Evolutionary conservation across 2,888 invertebrate genomes (phyloP).

Genomic region (Pammene aurita): DNA sequence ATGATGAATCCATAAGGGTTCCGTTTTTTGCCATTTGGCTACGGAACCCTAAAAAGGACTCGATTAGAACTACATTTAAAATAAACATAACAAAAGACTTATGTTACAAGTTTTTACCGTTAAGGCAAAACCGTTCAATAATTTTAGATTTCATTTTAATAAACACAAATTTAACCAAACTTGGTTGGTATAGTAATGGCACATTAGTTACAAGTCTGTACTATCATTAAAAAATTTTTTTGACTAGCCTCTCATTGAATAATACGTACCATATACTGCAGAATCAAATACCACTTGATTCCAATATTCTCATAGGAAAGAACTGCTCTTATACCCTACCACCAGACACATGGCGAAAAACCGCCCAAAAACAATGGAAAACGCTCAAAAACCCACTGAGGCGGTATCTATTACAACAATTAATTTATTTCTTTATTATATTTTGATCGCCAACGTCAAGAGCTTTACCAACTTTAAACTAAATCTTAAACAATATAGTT

Average conservation of each 20-base stretch:
- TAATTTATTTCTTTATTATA: slow-evolving; percentile 70
- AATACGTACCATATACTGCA: slow-evolving; percentile 21
- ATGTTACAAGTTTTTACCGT: too few species aligned
- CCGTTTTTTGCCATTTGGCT: too few species aligned
- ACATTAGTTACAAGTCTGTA: too few species aligned
- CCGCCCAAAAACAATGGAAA: slow-evolving; percentile 66
- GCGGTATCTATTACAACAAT: slow-evolving; percentile 67
- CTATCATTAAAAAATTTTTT: background rate
- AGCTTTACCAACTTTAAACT: slow-evolving; percentile 48
- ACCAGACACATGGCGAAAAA: slow-evolving; percentile 57
- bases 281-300: slow-evolving; percentile 48
- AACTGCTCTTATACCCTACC: slow-evolving; percentile 52
- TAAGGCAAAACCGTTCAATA: too few species aligned
- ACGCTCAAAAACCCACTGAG: slow-evolving; percentile 67
- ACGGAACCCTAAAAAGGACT: too few species aligned
- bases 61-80: too few species aligned
- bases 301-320: slow-evolving; percentile 77
- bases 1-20: too few species aligned
- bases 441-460: slow-evolving; percentile 77
- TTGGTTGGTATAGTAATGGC: too few species aligned
- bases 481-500: slow-evolving; percentile 19
- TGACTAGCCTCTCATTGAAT: slow-evolving; percentile 5
- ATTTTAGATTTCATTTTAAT: too few species aligned
- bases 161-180: too few species aligned
- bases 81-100: too few species aligned